Evolutionary conservation across 2,888 invertebrate species (phyloP).

Genomic region (Pseudoips prasinana): DNA sequence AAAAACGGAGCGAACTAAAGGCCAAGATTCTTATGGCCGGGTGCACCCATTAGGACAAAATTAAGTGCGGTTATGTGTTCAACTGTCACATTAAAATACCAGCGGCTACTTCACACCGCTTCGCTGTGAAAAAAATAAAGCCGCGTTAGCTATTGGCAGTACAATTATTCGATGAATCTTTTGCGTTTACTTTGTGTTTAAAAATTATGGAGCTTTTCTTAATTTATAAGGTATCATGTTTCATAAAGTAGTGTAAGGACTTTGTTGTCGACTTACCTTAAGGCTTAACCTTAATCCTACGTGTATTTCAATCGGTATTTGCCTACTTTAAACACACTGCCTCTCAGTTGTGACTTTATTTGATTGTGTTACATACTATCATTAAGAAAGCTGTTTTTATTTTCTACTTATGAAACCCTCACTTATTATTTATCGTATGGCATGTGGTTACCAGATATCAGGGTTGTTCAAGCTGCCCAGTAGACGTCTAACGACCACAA

Average conservation of each 20-base stretch:
- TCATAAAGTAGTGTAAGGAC: slow-evolving; percentile 18
- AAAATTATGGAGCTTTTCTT: slow-evolving; percentile 36
- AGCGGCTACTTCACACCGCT: slow-evolving; percentile 62
- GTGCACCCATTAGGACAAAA: slow-evolving; percentile 76
- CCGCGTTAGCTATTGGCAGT: slow-evolving; percentile 56
- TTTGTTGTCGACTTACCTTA: slow-evolving; percentile 13
- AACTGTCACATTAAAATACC: slow-evolving; percentile 78
- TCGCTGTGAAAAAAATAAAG: slow-evolving; percentile 55
- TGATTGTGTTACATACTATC: not conserved
- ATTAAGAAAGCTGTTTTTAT: not conserved
- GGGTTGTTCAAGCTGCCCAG: no score
- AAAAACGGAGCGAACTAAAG: slow-evolving; percentile 62
- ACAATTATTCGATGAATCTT: slow-evolving; percentile 68
- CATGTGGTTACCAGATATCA: no score
- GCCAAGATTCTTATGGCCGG: slow-evolving; percentile 59
- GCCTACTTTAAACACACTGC: not conserved
- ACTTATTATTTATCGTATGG: no score
- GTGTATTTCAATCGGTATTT: not conserved
- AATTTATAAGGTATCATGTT: slow-evolving; percentile 42
- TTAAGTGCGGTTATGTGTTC: slow-evolving; percentile 80
- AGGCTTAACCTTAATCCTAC: not conserved
- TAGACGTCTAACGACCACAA: no score
- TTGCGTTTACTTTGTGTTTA: slow-evolving; percentile 46
- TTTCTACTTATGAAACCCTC: not conserved
- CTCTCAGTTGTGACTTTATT: not conserved